Evolutionary conservation across 2,113 vertebrate genomes (phyloP), one percentile per base, ranked within the genome.

Genomic region (Leucopternis melanops): DNA sequence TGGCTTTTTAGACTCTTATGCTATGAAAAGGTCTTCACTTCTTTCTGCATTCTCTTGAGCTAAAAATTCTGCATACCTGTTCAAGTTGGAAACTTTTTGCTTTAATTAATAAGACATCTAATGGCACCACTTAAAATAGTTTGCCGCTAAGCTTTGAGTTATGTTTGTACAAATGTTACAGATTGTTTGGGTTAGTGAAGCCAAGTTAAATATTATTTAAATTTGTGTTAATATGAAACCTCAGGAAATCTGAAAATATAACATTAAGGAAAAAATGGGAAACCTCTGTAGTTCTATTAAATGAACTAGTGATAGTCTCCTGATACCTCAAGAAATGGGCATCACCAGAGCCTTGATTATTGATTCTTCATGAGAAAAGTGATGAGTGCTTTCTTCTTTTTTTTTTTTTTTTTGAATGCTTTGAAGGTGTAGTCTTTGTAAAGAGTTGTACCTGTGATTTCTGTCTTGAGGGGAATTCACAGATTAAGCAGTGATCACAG

Each of bases 181-280:
- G 87, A 87, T 86, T 90, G 63, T 88, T 97, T 92, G 71, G 95
- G 84, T 45, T 81, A 62, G 47, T 62, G 81, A 59, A 88, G 87
- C 93, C 87, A 92, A 94, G 86, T 88, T 96, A 97, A 95, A 94
- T 88, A 95, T 89, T 94, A 82, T 94, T 89, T 86, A 80, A 85
- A 77, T 96, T 95, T 90, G 74, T 66, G 85, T 97, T 87, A 92
- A 92, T 82, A 92, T 55, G 78, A 94, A 95, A 90, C 70, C 26
- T 40, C 19, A 91, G 78, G 55, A 90, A 85, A 94, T 73, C 54
- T 92, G 78, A 70, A 89, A 91, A 82, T 85, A 26, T 19, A 63
- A 55, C 13, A 18, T 72, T 7, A 89, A 79, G 57, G 54, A 40
- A 73, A 88, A 91, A 88, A 67, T n/a, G 31, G 55, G 50, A 75